These are phyloP conservation scores for Tetraneura akinire DNA, from an alignment of 1,140 invertebrate genomes.

Conservation along the genomic window DNA sequence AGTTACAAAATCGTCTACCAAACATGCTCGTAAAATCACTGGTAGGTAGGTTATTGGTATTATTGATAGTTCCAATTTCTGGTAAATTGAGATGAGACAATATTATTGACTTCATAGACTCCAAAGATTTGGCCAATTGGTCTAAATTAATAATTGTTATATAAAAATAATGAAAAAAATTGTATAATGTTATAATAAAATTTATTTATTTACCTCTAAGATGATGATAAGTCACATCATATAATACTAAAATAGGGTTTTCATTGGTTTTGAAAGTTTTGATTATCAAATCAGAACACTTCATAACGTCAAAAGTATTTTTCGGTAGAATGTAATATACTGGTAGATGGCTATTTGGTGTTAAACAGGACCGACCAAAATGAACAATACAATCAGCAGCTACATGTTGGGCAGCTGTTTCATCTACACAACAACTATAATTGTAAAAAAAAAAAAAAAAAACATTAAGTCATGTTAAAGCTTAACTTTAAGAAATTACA, in stretches of 20 bases:
- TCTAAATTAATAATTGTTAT: conserved; percentile 14
- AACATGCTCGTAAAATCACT: neutral
- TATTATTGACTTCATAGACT: neutral
- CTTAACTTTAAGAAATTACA: neutral
- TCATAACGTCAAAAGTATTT: conserved; percentile 61
- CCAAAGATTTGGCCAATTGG: neutral
- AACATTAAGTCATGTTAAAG: neutral
- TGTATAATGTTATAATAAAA: no score
- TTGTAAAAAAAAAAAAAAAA: conserved; percentile 42
- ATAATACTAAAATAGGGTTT: conserved; percentile 68
- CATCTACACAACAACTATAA: conserved; percentile 88
- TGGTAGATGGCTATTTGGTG: conserved; percentile 69
- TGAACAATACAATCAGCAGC: conserved; percentile 83
- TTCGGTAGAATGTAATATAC: conserved; percentile 73
- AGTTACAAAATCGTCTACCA: conserved; percentile 22
- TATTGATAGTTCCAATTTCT: neutral
- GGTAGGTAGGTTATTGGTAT: neutral
- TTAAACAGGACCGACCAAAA: conserved; percentile 86
- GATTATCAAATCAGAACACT: conserved; percentile 58
- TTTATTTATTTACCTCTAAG: conserved; percentile 62
- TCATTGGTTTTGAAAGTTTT: conserved; percentile 58
- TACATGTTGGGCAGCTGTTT: conserved; percentile 85
- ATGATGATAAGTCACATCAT: conserved; percentile 73
- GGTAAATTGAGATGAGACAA: conserved; percentile 28
- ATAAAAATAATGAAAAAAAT: neutral